Evolutionary conservation across 1,140 invertebrate species (phyloP), one percentile per base, ranked within the genome.

Genomic region (Rhagoletis pomonella): DNA sequence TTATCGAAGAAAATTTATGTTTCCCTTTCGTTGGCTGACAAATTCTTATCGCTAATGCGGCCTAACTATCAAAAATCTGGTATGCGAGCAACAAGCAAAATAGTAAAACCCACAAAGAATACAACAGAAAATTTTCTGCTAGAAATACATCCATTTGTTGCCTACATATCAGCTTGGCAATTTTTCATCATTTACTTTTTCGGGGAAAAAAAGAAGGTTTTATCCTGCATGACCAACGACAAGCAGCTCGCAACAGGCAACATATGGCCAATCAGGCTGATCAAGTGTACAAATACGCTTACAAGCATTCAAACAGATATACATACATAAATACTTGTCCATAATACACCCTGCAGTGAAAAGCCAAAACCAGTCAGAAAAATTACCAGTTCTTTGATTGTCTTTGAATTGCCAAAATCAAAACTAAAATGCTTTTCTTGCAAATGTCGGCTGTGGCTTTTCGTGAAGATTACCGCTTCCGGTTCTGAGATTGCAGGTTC

Each of bases 211-310:
- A 29, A 29, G 29, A 29, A 73, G 67, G 17, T 73, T 73, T 73
- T 42, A 7, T 0, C 64, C 67, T 42, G 12, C 65, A 69, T 55
- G 50, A 29, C 65, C 65, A 73, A 73, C 67, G 47, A 58, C 17
- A 14, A 58, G 19, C 17, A 19, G 14, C 42, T 55, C n/a, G 7
- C 73, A 81, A 81, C 73, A 81, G 47, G 6, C 73, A 81, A 81
- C 73, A 81, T 81, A 81, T 81, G 73, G 73, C 73, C 73, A 81
- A 81, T 81, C 73, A 81, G 73, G 17, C 73, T 29, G 73, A 81
- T 81, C 73, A 81, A 81, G 19, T 81, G 73, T 81, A 19, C 73
- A 81, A 81, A 42, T 81, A n/a, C 42, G 73, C 17, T 81, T 81
- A 81, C 42, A 77, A 5, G 12, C 17, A 47, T 42, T 1, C 69